These are phyloP conservation scores for Acanthochromis polyacanthus DNA, from an alignment of 2,113 vertebrate genomes.

Conservation along the genomic window DNA sequence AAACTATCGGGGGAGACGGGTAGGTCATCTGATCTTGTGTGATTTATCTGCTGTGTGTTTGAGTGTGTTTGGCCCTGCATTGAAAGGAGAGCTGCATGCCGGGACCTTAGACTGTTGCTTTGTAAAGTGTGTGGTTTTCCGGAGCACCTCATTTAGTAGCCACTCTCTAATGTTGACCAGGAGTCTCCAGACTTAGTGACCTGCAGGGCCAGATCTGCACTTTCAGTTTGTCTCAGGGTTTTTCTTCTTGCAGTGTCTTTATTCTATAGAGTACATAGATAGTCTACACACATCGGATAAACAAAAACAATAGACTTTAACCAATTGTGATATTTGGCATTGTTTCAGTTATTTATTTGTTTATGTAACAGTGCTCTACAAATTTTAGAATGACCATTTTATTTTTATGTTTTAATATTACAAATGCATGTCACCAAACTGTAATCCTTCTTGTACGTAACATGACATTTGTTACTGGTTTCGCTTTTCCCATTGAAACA, in stretches of 20 bases:
- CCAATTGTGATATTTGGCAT: neutral
- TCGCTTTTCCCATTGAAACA: neutral
- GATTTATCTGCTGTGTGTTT: conserved; percentile 64
- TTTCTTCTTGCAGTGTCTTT: neutral
- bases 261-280: neutral
- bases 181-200: conserved; percentile 28
- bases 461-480: neutral
- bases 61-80: conserved; percentile 52
- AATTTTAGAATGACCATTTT: neutral
- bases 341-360: neutral
- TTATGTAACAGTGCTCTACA: neutral
- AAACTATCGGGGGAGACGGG: conserved; percentile 51
- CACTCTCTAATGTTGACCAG: conserved; percentile 51
- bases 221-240: neutral
- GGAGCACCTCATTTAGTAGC: conserved; percentile 41
- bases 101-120: conserved; percentile 40
- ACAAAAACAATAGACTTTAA: neutral
- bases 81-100: conserved; percentile 69
- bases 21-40: conserved; percentile 75
- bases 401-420: neutral
- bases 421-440: neutral
- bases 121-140: conserved; percentile 63
- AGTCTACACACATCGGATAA: neutral
- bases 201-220: neutral
- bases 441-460: neutral